These are phyloP conservation scores for Dipodomys ordii DNA, from an alignment of 2,113 vertebrate genomes.

Conservation along the genomic window DNA sequence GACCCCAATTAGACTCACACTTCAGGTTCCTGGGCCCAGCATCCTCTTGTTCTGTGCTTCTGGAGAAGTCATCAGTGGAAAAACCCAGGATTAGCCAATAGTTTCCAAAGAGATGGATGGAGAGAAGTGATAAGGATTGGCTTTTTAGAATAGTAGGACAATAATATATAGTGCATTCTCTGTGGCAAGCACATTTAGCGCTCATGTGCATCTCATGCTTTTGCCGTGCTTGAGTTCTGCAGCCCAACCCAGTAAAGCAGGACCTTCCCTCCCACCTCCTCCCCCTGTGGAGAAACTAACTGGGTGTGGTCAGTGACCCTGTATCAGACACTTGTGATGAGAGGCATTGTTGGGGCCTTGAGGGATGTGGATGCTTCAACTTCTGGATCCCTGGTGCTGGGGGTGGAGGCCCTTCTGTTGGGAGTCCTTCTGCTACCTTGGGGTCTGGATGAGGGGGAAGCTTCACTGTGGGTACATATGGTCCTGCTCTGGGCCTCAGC, in stretches of 20 bases:
- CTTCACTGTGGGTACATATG: not conserved
- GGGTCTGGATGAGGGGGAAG: not conserved
- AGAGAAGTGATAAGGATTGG: not conserved
- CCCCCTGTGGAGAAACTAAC: not conserved
- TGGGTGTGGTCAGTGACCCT: not conserved
- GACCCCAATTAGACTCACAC: not conserved
- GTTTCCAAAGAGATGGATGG: not conserved
- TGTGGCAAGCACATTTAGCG: rapidly evolving
- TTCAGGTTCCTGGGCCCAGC: not conserved
- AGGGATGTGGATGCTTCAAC: not conserved
- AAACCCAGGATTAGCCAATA: not conserved
- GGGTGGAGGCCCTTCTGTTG: not conserved
- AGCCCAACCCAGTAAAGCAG: not conserved
- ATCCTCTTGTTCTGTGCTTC: not conserved
- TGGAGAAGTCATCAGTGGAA: not conserved
- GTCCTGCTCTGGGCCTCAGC: not conserved
- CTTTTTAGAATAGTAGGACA: not conserved
- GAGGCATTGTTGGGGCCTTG: not conserved
- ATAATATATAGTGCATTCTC: rapidly evolving
- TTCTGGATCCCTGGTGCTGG: not conserved
- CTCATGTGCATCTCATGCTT: not conserved
- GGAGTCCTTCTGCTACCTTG: not conserved
- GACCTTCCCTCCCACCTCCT: not conserved
- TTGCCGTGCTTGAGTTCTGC: not conserved
- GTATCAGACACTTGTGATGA: not conserved